These are phyloP conservation scores for Uloborus plumipes DNA, from an alignment of 2,888 invertebrate genomes.

Conservation along the genomic window DNA sequence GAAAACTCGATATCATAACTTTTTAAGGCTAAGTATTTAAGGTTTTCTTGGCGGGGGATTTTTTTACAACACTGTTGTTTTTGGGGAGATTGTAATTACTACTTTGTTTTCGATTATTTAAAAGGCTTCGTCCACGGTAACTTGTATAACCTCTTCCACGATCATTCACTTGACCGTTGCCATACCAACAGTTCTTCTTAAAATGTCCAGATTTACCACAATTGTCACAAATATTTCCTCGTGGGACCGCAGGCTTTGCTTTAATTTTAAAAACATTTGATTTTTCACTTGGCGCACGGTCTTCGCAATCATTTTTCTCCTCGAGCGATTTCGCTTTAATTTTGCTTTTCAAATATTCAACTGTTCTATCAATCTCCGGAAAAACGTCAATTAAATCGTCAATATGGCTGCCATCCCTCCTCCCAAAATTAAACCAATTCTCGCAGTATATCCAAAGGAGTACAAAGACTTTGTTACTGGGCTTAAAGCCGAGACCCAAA, in stretches of 20 bases:
- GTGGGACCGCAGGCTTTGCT: neutral
- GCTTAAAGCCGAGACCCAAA: no score
- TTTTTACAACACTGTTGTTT: no score
- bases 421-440: no score
- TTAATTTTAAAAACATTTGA: neutral
- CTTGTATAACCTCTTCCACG: neutral
- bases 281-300: neutral
- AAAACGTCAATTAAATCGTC: neutral
- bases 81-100: no score
- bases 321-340: neutral
- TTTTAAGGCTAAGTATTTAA: no score
- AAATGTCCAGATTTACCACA: neutral
- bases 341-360: slow-evolving; percentile 2
- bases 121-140: neutral
- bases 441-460: no score
- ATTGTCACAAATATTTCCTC: neutral
- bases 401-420: no score
- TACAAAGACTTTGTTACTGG: no score
- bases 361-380: neutral
- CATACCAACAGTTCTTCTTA: slow-evolving; percentile 2
- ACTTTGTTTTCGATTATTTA: neutral
- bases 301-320: neutral
- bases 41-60: no score
- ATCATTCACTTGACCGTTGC: neutral
- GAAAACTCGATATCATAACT: no score